Base-by-base conservation (phyloP, 1,140 invertebrate genomes). In the Luehdorfia chinensis region DNA sequence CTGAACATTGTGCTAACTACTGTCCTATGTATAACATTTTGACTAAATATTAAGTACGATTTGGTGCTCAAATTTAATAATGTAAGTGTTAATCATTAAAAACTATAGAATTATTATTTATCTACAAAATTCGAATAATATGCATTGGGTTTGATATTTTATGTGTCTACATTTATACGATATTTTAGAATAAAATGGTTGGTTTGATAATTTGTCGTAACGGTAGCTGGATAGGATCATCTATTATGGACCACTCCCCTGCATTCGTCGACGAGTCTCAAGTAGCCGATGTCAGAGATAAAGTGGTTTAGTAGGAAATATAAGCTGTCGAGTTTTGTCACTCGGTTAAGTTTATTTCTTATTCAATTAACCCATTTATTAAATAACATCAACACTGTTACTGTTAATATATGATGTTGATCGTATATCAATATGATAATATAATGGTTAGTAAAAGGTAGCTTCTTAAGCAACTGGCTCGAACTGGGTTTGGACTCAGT, bases 11-110 rank as follows among this genome's bases (percentile, higher is more conserved):
- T 77, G 81, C 81, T 85, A 85, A 72, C 81, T 85, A 85, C 81
- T 68, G 43, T 59, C 57, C 66, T 73, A 77, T 58, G 46, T 67
- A 65, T 75, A 80, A 84, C 65, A 78, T 80, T 81, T 81, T 85
- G 69, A 75, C 75, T 85, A 85, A 85, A 77, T 75, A 79, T 77
- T 85, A 86, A 86, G 81, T 85, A 85, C 81, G 68, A 84, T 84
- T 85, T 84, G 79, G 81, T 85, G 81, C 81, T 85, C 81, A 81
- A 83, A 75, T 78, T 83, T 83, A 72, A 78, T 80, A 72, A 76
- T 77, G 74, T 84, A 77, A 72, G 72, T 75, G 75, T 81, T 75
- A 74, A 72, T 75, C 55, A 63, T 70, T 78, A 75, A 75, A 69
- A 73, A 76, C 68, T 84, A 76, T 59, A 68, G 68, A 74, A 76